These are phyloP conservation scores for Chloroceryle inda DNA, from an alignment of 2,797 vertebrate species.

Conservation along the genomic window DNA sequence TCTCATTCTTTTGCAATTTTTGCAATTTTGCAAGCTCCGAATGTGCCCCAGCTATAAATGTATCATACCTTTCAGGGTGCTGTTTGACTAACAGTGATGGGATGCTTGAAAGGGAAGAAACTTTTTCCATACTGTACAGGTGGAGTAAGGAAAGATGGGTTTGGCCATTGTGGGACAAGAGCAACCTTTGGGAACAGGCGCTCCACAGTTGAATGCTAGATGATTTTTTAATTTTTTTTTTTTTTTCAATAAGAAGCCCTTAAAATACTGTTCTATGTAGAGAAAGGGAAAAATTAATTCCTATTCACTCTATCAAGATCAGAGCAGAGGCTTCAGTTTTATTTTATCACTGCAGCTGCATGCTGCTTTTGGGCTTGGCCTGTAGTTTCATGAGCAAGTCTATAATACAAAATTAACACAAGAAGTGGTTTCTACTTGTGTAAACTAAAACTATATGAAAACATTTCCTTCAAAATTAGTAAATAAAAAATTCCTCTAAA, in stretches of 20 bases:
- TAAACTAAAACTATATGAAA: not conserved
- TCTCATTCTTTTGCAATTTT: not conserved
- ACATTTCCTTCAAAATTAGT: not conserved
- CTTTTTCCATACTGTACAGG: fast-evolving
- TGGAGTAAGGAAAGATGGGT: not conserved
- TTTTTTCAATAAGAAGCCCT: not conserved
- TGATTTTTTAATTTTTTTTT: not conserved
- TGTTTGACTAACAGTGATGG: not conserved
- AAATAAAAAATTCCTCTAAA: not conserved
- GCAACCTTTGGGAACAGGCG: not conserved
- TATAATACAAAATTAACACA: not conserved
- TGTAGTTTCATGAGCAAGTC: not conserved
- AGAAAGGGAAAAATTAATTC: not conserved
- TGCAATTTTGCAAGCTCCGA: not conserved
- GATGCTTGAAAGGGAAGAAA: not conserved
- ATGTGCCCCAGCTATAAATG: not conserved
- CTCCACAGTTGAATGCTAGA: not conserved
- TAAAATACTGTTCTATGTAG: not conserved
- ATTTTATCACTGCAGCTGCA: not conserved
- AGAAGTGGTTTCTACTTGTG: not conserved
- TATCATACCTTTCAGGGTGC: not conserved
- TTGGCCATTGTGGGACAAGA: not conserved
- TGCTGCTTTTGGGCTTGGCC: not conserved
- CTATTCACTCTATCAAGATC: not conserved
- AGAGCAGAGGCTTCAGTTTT: not conserved